Evolutionary conservation across 2,113 vertebrate genomes (phyloP).

Genomic region (Desmodus rotundus): DNA sequence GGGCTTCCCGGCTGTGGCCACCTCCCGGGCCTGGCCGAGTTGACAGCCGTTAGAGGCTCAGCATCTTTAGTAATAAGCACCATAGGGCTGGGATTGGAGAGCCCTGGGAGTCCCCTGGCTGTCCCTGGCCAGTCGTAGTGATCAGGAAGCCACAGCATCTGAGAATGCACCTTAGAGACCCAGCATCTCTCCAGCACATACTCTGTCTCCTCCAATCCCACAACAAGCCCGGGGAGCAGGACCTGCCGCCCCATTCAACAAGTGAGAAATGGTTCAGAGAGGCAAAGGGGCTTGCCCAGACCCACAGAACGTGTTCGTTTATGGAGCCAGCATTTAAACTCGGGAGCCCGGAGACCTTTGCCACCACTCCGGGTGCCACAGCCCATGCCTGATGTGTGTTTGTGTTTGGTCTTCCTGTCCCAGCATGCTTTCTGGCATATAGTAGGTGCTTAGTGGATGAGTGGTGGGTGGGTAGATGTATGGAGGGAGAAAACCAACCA

Average conservation of each 20-base stretch:
- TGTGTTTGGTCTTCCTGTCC: neutral
- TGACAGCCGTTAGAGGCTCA: neutral
- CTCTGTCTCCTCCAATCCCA: fast-evolving
- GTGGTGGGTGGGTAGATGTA: neutral
- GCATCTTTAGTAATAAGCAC: neutral
- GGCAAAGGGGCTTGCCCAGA: neutral
- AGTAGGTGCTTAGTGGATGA: no score
- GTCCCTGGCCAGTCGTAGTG: neutral
- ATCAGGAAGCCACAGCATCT: neutral
- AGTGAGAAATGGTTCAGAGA: neutral
- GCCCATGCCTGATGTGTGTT: no score
- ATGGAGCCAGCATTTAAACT: neutral
- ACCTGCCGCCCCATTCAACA: neutral
- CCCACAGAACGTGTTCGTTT: neutral
- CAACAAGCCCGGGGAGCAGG: neutral
- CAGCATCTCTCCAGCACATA: neutral
- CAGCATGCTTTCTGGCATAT: neutral
- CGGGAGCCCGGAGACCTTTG: neutral
- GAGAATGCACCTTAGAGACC: neutral
- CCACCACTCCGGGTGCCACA: neutral
- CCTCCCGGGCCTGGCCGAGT: neutral
- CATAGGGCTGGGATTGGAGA: neutral
- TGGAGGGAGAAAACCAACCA: neutral
- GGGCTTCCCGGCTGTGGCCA: neutral
- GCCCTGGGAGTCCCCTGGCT: neutral